These are phyloP conservation scores for Eolophus roseicapilla DNA, from an alignment of 2,113 vertebrate species.

Conservation along the genomic window DNA sequence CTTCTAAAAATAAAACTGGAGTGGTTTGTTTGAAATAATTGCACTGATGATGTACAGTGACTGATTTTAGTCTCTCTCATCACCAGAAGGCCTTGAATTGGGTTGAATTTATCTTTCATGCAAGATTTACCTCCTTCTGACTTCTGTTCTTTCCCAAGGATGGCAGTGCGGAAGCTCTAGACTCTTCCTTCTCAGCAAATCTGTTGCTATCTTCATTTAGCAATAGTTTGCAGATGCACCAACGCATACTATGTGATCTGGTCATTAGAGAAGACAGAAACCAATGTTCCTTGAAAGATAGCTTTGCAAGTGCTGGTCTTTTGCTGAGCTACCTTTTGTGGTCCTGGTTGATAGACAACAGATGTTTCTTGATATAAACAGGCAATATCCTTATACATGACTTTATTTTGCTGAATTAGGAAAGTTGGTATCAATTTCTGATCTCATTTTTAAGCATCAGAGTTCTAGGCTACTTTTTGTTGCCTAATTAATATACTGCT, in stretches of 20 bases:
- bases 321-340: neutral
- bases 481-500: slow-evolving; percentile 74
- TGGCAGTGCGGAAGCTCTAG: neutral
- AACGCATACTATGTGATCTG: neutral
- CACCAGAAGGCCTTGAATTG: neutral
- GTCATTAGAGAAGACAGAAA: neutral
- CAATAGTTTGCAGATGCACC: neutral
- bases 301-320: neutral
- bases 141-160: neutral
- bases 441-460: slow-evolving; percentile 64
- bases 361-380: neutral
- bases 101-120: neutral
- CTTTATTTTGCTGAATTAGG: slow-evolving; percentile 18
- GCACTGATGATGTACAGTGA: neutral
- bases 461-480: slow-evolving; percentile 55
- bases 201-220: neutral
- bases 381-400: neutral
- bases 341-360: neutral
- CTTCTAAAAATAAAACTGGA: neutral
- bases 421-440: slow-evolving; percentile 52
- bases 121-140: neutral
- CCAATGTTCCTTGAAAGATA: neutral
- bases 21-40: neutral
- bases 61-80: neutral
- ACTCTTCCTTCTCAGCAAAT: neutral